phyloP scores from a whole-genome alignment of 2,113 vertebrate genomes.

The Boleophthalmus pectinirostris region DNA sequence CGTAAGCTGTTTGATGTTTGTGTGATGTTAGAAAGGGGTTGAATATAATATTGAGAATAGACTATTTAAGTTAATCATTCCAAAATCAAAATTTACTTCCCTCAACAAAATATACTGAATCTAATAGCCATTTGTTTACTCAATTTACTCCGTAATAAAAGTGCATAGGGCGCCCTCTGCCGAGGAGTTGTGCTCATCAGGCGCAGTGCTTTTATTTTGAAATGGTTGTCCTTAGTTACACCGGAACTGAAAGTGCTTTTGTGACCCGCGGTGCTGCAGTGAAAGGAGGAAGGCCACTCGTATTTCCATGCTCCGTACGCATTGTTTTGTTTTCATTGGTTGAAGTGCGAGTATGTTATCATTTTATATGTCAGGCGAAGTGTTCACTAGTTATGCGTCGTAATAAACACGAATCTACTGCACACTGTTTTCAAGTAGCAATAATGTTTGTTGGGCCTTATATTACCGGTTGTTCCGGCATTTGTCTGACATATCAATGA shows the following conservation, averaged over 20 bases:
- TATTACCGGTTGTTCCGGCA: slow-evolving; percentile 16
- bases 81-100: neutral
- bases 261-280: slow-evolving; percentile 15
- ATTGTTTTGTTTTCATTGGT: neutral
- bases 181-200: neutral
- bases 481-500: slow-evolving; percentile 37
- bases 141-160: neutral
- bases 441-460: slow-evolving; percentile 44
- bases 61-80: neutral
- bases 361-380: neutral
- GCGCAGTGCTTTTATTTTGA: slow-evolving; percentile 54
- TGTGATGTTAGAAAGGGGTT: slow-evolving; percentile 68
- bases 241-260: slow-evolving; percentile 60
- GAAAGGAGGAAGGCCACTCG: neutral
- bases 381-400: slow-evolving; percentile 2
- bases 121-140: neutral
- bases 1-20: slow-evolving; percentile 98
- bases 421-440: slow-evolving; percentile 20
- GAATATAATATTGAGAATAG: neutral
- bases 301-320: neutral
- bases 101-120: neutral
- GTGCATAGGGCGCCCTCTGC: slow-evolving; percentile 5
- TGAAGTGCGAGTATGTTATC: neutral
- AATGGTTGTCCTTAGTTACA: neutral
- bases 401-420: slow-evolving; percentile 6